phyloP scores from a whole-genome alignment of 2,113 vertebrate genomes.

The Campylorhamphus procurvoides region DNA sequence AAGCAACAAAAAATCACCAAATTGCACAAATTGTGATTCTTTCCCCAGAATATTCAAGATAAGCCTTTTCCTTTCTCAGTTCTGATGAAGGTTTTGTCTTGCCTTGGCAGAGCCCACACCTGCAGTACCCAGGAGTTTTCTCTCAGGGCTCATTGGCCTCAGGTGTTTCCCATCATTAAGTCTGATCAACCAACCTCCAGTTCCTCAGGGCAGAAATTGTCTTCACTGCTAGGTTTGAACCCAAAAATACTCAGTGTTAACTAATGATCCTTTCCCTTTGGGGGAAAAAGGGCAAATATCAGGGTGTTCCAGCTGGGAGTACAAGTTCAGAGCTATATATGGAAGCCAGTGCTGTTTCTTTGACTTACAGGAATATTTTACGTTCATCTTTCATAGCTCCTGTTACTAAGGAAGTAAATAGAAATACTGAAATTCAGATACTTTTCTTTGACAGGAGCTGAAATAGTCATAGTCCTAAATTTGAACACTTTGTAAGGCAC shows the following conservation, averaged over 20 bases:
- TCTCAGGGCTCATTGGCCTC: neutral
- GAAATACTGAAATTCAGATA: neutral
- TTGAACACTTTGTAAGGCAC: neutral
- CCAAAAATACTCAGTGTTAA: neutral
- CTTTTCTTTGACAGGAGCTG: neutral
- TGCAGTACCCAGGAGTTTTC: neutral
- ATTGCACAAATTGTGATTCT: neutral
- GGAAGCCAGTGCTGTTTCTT: neutral
- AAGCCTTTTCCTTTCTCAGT: neutral
- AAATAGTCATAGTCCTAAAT: neutral
- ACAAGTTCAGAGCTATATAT: neutral
- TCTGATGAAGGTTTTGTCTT: neutral
- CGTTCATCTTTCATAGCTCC: neutral
- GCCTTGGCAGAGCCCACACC: neutral
- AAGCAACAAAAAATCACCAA: neutral
- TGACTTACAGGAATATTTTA: neutral
- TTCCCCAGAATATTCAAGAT: neutral
- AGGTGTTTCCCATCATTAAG: neutral
- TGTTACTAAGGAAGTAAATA: neutral
- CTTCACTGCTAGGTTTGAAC: neutral
- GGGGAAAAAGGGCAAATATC: neutral
- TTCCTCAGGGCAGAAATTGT: neutral
- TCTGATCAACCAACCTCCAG: neutral
- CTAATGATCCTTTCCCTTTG: neutral
- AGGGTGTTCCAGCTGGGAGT: neutral